Evolutionary conservation across 1,140 invertebrate species (phyloP).

Genomic region (Hylaeus volcanicus): DNA sequence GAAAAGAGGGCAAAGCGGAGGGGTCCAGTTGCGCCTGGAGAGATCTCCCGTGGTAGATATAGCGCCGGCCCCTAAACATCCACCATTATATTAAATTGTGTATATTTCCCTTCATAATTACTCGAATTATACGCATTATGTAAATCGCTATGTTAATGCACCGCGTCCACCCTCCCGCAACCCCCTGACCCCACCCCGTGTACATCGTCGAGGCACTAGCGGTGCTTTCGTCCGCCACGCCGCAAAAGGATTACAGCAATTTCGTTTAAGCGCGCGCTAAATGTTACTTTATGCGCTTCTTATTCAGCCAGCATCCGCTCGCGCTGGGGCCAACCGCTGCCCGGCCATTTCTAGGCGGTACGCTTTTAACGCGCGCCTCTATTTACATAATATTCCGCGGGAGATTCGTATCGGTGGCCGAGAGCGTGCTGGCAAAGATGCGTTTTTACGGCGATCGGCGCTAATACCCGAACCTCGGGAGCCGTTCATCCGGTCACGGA

Average conservation of each 20-base stretch:
- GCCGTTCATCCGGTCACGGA: no score
- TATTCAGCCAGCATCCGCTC: slow-evolving; percentile 59
- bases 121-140: slow-evolving; percentile 81
- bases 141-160: slow-evolving; percentile 80
- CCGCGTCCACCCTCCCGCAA: slow-evolving; percentile 14
- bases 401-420: slow-evolving; percentile 67
- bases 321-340: neutral
- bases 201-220: neutral
- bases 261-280: slow-evolving; percentile 77
- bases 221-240: slow-evolving; percentile 32
- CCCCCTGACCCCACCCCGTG: slow-evolving; percentile 27
- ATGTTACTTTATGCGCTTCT: slow-evolving; percentile 74
- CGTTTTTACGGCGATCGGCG: neutral
- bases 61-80: slow-evolving; percentile 72
- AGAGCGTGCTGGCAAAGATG: slow-evolving; percentile 17
- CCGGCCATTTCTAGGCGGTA: slow-evolving; percentile 39
- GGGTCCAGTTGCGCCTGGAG: slow-evolving; percentile 45
- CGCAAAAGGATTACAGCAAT: slow-evolving; percentile 77
- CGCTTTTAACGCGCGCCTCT: slow-evolving; percentile 65
- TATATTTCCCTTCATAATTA: slow-evolving; percentile 81
- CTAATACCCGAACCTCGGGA: slow-evolving; percentile 18
- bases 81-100: slow-evolving; percentile 81
- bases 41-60: slow-evolving; percentile 72
- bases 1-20: neutral
- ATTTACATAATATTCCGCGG: slow-evolving; percentile 76